These are phyloP conservation scores for Oreortyx pictus DNA, from an alignment of 2,797 vertebrate species.

Conservation along the genomic window DNA sequence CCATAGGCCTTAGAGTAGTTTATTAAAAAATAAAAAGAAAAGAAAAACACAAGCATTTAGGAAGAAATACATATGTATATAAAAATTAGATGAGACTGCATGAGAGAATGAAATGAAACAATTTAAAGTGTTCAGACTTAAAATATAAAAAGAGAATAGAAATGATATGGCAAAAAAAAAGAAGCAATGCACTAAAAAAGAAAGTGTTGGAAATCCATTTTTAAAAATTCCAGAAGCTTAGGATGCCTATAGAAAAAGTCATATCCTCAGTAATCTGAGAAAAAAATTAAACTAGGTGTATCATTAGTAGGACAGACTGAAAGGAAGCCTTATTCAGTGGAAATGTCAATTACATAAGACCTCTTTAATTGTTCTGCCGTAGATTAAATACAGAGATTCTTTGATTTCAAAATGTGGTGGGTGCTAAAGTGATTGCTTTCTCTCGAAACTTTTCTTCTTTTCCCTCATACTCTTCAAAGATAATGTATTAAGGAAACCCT, in stretches of 20 bases:
- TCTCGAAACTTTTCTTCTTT: slow-evolving; percentile 48
- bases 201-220: background rate
- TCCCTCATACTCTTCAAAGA: slow-evolving; percentile 48
- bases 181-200: background rate
- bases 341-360: slow-evolving; percentile 63
- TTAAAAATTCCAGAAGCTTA: background rate
- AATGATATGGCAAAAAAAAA: background rate
- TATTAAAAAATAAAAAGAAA: background rate
- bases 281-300: slow-evolving; percentile 16
- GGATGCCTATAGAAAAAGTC: background rate
- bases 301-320: slow-evolving; percentile 23
- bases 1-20: background rate
- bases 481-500: slow-evolving; percentile 26
- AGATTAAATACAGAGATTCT: slow-evolving; percentile 29
- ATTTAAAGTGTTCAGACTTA: background rate
- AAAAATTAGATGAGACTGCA: background rate
- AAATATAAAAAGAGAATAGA: background rate
- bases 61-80: background rate
- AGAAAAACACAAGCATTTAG: background rate
- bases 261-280: background rate
- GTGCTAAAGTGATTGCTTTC: slow-evolving; percentile 48
- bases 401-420: slow-evolving; percentile 53
- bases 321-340: slow-evolving; percentile 38
- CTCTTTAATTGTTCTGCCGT: slow-evolving; percentile 34
- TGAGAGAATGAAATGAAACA: background rate